Evolutionary conservation across 1,140 invertebrate genomes (phyloP), one percentile per base, ranked within the genome.

Genomic region (Drosophila busckii): DNA sequence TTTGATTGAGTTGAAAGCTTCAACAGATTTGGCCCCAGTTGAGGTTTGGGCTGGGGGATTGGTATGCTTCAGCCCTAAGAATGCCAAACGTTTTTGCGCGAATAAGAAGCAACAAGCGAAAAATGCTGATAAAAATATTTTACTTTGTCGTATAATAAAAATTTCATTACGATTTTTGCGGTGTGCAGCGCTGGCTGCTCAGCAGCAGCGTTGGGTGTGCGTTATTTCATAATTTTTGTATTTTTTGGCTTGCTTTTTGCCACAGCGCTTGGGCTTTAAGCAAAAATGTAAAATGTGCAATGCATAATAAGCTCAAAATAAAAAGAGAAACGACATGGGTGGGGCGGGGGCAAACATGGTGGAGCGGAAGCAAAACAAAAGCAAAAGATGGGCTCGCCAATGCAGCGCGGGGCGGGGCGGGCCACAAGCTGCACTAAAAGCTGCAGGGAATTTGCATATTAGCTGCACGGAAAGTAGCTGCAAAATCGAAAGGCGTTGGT

Each of bases 81-180:
- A 70, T 50, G 54, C 35, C 31, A 29, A 41, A 38, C 52, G 64
- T 71, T 64, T 80, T 37, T 40, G 25, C 54, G 60, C 55, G 53
- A 44, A 49, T 55, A 45, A 66, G 68, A 58, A 71, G 75, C 69
- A 80, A 80, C 75, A 80, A 82, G 73, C 73, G 75, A 35, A 64
- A 80, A 82, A 75, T 66, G 73, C 75, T 80, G 76, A 83, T 82
- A 83, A 82, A 82, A 83, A 82, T 82, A 80, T 73, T 83, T 82
- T 70, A 75, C 75, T 80, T 82, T 80, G 76, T 75, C 64, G 75
- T 82, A 80, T 75, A 80, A 80, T 80, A 80, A 80, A 80, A 80
- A 80, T 80, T 80, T 80, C 75, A 80, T 80, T 80, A 80, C 75
- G 75, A 80, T 82, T 82, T 80, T 80, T 80, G 75, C 75, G 75